phyloP scores from a whole-genome alignment of 2,113 vertebrate genomes.

The Halcyon malimbica region DNA sequence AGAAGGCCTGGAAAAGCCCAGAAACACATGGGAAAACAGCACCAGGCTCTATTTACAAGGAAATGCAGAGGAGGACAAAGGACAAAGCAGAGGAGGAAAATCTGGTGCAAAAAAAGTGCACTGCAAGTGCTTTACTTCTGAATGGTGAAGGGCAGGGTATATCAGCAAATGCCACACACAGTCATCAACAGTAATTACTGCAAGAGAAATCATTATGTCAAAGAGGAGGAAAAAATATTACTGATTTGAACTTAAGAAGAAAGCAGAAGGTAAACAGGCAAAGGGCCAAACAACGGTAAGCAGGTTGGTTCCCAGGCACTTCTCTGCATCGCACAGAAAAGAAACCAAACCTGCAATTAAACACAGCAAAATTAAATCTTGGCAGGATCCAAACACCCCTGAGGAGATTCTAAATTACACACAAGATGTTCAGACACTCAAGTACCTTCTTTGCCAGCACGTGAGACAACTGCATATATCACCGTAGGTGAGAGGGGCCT shows the following conservation, averaged over 20 bases:
- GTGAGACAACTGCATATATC: neutral
- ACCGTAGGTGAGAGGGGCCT: neutral
- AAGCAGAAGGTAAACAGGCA: neutral
- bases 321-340: neutral
- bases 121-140: neutral
- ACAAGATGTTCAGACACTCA: constrained; percentile 8
- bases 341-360: constrained; percentile 3
- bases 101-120: neutral
- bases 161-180: neutral
- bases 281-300: fast-evolving
- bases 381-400: neutral
- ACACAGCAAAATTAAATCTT: constrained; percentile 29
- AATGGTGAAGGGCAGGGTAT: neutral
- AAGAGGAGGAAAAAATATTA: neutral
- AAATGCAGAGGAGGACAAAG: constrained; percentile 57
- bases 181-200: neutral
- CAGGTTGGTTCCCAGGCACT: neutral
- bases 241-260: neutral
- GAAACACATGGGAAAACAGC: constrained; percentile 31
- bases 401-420: constrained; percentile 30
- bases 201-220: neutral
- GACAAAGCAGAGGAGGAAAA: constrained; percentile 63
- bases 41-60: constrained; percentile 48
- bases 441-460: neutral
- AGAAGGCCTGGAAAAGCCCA: neutral